Conservation (phyloP, 2,797 vertebrate species). For the Lateolabrax maculatus region DNA sequence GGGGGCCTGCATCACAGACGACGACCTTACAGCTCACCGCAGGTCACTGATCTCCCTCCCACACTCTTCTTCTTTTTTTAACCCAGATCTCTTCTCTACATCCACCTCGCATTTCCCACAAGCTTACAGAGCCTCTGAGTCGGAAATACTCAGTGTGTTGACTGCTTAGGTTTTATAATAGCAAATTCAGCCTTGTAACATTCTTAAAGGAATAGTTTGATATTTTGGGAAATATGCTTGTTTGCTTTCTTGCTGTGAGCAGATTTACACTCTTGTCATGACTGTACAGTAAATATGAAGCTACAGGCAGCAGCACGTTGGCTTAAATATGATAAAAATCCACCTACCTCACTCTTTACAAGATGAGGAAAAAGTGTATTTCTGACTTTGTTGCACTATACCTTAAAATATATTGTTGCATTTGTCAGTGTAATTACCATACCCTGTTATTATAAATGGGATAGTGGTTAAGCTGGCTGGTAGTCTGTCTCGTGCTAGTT, state of each 20-base stretch:
- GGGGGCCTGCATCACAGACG: conserved; percentile 89
- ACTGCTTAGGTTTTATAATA: neutral
- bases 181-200: neutral
- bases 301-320: neutral
- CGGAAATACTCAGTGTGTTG: neutral
- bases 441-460: neutral
- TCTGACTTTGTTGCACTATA: neutral
- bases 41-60: conserved; percentile 82
- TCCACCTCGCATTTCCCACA: neutral
- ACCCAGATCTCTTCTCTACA: neutral
- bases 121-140: neutral
- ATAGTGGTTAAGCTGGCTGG: neutral
- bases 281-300: neutral
- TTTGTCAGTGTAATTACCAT: neutral
- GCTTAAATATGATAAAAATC: neutral
- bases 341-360: neutral
- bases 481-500: neutral
- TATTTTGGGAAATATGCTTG: neutral
- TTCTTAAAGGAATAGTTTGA: neutral
- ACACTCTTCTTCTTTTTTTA: conserved; percentile 7
- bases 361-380: neutral
- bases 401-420: neutral
- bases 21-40: conserved; percentile 92
- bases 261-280: neutral
- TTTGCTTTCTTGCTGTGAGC: neutral